These are phyloP conservation scores for Otolemur crassicaudatus DNA, from an alignment of 2,797 vertebrate species.

Conservation along the genomic window DNA sequence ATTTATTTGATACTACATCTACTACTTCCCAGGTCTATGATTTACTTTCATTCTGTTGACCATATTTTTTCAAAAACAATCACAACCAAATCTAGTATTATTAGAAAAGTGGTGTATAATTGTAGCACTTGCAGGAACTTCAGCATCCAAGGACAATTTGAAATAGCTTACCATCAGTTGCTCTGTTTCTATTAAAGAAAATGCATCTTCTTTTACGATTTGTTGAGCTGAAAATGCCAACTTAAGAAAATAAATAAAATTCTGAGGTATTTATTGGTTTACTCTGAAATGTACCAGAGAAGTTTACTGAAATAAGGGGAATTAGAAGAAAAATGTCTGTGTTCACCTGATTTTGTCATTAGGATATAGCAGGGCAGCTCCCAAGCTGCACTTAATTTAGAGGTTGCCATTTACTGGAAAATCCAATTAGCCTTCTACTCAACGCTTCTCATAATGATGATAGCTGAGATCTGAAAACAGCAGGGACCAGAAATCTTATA, in stretches of 20 bases:
- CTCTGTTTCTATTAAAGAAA: background rate
- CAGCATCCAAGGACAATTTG: background rate
- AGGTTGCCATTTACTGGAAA: slow-evolving; percentile 30
- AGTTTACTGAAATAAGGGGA: background rate
- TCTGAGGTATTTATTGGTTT: background rate
- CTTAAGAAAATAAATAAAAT: slow-evolving; percentile 11
- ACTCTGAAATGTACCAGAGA: background rate
- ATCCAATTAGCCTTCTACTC: background rate
- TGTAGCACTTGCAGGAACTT: background rate
- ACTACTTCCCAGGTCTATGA: background rate
- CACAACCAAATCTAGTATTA: background rate
- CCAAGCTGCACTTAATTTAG: background rate
- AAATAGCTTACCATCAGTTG: background rate
- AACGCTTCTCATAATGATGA: background rate
- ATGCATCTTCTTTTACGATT: background rate
- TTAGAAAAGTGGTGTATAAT: background rate
- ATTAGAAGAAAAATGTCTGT: background rate
- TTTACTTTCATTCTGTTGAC: background rate
- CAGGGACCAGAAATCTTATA: background rate
- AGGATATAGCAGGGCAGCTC: background rate
- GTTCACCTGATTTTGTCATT: background rate
- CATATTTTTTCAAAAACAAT: background rate
- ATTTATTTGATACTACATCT: background rate
- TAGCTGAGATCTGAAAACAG: background rate
- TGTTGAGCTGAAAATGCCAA: background rate